Percentiles rank a stretch among this genome's conserved stretches.
phyloP scores from a whole-genome alignment of 2,113 vertebrate species.

The Marcusenius ussheri region DNA sequence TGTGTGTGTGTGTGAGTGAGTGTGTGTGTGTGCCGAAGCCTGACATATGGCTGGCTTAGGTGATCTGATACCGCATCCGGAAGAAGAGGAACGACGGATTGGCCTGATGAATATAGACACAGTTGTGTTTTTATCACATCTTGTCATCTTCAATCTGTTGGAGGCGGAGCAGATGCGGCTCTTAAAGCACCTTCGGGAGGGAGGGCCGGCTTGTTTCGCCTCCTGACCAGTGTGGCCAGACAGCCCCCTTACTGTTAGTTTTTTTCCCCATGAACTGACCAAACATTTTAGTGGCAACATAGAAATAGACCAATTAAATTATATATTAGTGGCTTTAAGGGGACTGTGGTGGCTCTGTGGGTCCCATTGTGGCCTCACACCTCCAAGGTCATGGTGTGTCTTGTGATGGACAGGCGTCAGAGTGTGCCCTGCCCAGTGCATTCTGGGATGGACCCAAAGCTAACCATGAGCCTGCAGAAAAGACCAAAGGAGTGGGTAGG shows the following conservation, averaged over 20 bases:
- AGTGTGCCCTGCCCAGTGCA: not conserved
- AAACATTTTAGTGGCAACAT: not conserved
- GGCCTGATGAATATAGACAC: not conserved
- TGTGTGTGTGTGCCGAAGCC: not conserved
- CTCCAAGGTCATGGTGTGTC: not conserved
- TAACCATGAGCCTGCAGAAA: not conserved
- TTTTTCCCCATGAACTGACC: not conserved
- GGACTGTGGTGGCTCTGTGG: not conserved
- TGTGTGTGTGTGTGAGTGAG: no score
- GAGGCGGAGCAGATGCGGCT: not conserved
- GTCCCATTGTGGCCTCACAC: not conserved
- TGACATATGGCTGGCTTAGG: not conserved
- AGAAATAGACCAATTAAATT: not conserved
- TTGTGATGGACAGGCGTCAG: not conserved
- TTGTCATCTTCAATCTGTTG: conserved; percentile 4
- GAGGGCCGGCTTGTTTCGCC: not conserved
- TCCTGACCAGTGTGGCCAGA: not conserved
- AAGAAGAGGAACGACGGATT: not conserved
- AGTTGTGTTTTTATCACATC: not conserved
- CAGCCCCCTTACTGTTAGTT: not conserved
- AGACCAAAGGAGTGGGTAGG: not conserved
- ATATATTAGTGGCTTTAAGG: not conserved
- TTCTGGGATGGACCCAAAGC: not conserved
- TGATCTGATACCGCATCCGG: not conserved
- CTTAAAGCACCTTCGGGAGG: not conserved